Evolutionary conservation across 2,797 vertebrate genomes (phyloP), one percentile per base, ranked within the genome.

Genomic region (Lagocephalus sceleratus): DNA sequence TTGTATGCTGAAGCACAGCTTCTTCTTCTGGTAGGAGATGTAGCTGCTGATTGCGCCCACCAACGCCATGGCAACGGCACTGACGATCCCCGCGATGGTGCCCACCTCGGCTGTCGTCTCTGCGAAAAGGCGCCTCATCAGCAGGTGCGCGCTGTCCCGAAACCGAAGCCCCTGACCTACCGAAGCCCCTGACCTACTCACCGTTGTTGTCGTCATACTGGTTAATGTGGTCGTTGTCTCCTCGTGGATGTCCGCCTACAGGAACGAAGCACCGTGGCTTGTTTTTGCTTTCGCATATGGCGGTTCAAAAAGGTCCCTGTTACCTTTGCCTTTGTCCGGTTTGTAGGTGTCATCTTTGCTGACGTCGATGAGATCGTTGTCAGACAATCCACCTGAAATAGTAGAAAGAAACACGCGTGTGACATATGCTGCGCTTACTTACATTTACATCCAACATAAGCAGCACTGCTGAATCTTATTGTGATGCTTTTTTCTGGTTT

Each of bases 1-100:
- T 51, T 98, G 96, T 72, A 98, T 92, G 69, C 93, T 85, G 82
- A 98, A 99, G 88, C 97, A 99, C 42, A 98, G 85, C 83, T 98
- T 97, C 91, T 98, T 98, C 87, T 99, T 95, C 90, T 99, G 96
- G 85, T 98, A 98, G 49, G 94, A 95, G 76, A 99, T 94, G 80
- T 98, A 98, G 87, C 97, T 94, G 89, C 76, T 91, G 49, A 99
- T 78, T 0, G 94, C 95, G 0, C 94, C 95, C 0, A 97, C 82
- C 43, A 99, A 85, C 0, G 96, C 95, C 94, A 98, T 92, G 57
- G 86, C 92, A 46, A 98, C 90, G 3, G 93, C 93, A 0, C 95
- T 96, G 49, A 85, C 92, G 0, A 98, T 94, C 2, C 97, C 94
- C 0, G 95, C 94, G 0, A 98, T 95, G 0, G 95, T 98, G 43